Base-by-base conservation (phyloP, 1,140 invertebrate species). In the Acromyrmex echinatior region DNA sequence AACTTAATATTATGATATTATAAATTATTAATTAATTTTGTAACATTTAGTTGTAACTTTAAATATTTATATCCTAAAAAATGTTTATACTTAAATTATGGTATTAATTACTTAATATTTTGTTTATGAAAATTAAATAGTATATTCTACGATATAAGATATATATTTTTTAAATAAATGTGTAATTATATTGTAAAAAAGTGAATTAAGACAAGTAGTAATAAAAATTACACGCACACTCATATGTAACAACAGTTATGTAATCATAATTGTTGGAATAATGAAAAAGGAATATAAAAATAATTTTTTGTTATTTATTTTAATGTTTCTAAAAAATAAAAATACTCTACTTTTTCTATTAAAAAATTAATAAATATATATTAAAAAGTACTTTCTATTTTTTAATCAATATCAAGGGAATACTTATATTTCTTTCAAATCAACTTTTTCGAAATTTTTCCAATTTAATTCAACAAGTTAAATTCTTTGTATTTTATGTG, bases 51-150 rank as follows among this genome's bases (percentile, higher is more conserved):
- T 62, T 62, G 6, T 18, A 35, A n/a, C 12, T 12, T 18, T 25
- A 21, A 21, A n/a, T 28, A 18, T 79, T 65, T 35, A 25, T 25
- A 0, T 25, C 1, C 0, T 39, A 18, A 70, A 16, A 25, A 9
- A 35, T 1, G 12, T 60, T 60, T 25, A 60, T 2, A 45, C 14
- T 35, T 60, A 21, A 31, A 1, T n/a, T 60, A 28, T 3, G 10
- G 0, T 56, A n/a, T 31, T 58, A 25, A 49, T 14, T 49, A 45
- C 39, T 56, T 35, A 73, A 25, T 45, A 71, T 9, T 10, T 2
- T 58, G 3, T 51, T 68, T 53, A 35, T 1, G 25, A 53, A 79
- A 66, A 35, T 35, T n/a, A 66, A 79, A 65, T 66, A 16, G 18
- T 14, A 65, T 31, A 49, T 16, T 51, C 18, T 10, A 39, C 1